Conservation (phyloP, 2,888 invertebrate species). For the Embidobia sp. region DNA sequence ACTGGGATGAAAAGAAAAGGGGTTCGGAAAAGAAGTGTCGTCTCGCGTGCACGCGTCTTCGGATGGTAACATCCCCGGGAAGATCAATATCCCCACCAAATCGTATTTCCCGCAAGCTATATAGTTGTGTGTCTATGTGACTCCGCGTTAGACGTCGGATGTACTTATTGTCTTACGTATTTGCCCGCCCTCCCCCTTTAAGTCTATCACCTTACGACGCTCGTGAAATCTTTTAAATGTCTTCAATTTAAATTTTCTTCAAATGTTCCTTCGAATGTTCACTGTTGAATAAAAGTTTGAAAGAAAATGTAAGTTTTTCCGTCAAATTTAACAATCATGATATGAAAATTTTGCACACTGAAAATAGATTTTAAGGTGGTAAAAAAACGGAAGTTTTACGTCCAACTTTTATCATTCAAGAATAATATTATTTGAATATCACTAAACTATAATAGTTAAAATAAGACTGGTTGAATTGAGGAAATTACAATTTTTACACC, state of each 20-base stretch:
- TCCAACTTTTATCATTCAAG: no score
- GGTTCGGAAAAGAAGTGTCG: slow-evolving; percentile 63
- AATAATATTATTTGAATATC: no score
- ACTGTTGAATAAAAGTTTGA: no score
- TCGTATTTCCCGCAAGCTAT: slow-evolving; percentile 72
- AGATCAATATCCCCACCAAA: slow-evolving; percentile 78
- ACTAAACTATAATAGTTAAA: no score
- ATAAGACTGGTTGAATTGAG: no score
- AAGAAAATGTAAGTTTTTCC: neutral
- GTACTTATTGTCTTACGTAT: slow-evolving; percentile 34
- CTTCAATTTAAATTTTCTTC: slow-evolving; percentile 1
- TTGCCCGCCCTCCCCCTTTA: neutral
- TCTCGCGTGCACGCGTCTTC: slow-evolving; percentile 60
- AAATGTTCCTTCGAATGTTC: neutral
- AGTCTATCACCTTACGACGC: slow-evolving; percentile 12
- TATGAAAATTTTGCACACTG: no score
- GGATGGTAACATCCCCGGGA: slow-evolving; percentile 74
- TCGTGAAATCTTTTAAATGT: slow-evolving; percentile 23
- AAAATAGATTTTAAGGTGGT: no score
- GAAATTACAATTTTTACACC: no score
- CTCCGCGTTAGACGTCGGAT: slow-evolving; percentile 57
- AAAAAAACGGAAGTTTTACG: no score
- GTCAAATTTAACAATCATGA: no score
- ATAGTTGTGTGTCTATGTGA: slow-evolving; percentile 64
- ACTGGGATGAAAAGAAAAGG: slow-evolving; percentile 5